A percentile compares a stretch with the other conserved stretches of the same genome.
Conservation (phyloP, 2,113 vertebrate genomes). For the Anarhynchus alexandrinus region DNA sequence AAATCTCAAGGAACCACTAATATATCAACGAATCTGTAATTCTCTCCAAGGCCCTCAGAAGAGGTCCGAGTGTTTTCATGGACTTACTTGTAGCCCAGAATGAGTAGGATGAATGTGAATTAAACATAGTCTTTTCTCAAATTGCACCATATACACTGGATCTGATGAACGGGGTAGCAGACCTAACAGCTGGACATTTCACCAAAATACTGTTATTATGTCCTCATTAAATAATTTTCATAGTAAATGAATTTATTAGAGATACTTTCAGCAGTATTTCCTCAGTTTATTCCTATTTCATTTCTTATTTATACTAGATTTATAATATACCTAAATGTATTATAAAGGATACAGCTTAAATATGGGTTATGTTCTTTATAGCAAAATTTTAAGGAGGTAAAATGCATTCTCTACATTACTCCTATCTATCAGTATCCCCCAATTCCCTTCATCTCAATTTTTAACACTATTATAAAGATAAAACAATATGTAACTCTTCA, state of each 20-base stretch:
- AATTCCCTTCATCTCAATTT: not conserved
- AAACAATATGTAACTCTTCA: not conserved
- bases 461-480: not conserved
- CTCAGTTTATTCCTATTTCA: not conserved
- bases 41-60: not conserved
- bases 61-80: not conserved
- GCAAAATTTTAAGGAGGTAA: not conserved
- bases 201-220: not conserved
- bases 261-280: not conserved
- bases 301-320: not conserved
- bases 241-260: not conserved
- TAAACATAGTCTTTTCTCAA: not conserved
- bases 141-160: not conserved
- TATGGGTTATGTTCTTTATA: not conserved
- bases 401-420: not conserved
- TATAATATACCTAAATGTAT: no score
- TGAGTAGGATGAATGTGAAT: not conserved
- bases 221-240: not conserved
- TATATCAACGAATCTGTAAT: not conserved
- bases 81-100: not conserved
- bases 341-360: no score
- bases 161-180: not conserved
- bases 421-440: not conserved
- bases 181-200: not conserved
- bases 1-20: not conserved